Evolutionary conservation across 1,140 invertebrate genomes (phyloP).

Genomic region (Caenorhabditis briggsae): DNA sequence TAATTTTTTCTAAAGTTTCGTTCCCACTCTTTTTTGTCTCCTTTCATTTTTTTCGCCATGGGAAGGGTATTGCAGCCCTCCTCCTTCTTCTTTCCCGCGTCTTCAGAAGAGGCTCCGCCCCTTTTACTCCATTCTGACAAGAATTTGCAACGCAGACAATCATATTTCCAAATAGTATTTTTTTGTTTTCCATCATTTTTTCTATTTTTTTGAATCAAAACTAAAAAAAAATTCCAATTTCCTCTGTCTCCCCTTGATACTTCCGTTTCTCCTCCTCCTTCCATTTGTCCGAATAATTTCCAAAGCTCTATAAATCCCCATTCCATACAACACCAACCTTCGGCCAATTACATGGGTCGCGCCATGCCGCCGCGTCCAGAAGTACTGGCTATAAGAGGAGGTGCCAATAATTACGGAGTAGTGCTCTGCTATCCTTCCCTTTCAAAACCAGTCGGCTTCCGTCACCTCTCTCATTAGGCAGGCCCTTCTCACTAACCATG

Average conservation of each 20-base stretch:
- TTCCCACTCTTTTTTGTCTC: not conserved
- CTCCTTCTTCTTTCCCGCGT: not conserved
- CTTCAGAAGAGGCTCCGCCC: conserved; percentile 41
- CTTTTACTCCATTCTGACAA: not conserved
- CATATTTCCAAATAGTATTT: not conserved
- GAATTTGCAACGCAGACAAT: not conserved
- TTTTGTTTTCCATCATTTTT: not conserved
- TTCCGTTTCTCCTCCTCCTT: not conserved
- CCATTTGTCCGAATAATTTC: not conserved
- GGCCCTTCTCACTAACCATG: conserved; percentile 18
- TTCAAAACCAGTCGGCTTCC: conserved; percentile 53
- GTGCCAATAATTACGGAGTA: conserved; percentile 49
- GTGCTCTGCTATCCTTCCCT: not conserved
- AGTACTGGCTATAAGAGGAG: not conserved
- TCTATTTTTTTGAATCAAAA: not conserved
- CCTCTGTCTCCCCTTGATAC: not conserved
- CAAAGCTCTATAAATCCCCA: not conserved
- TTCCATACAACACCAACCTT: not conserved
- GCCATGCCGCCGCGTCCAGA: conserved; percentile 35
- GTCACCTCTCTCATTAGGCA: conserved; percentile 46
- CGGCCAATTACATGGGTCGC: conserved; percentile 10
- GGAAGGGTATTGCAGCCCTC: conserved; percentile 5
- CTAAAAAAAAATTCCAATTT: conserved; percentile 25
- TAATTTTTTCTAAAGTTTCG: not conserved
- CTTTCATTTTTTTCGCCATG: conserved; percentile 36